phyloP scores from a whole-genome alignment of 2,888 invertebrate species.

The Brachylomia viminalis region DNA sequence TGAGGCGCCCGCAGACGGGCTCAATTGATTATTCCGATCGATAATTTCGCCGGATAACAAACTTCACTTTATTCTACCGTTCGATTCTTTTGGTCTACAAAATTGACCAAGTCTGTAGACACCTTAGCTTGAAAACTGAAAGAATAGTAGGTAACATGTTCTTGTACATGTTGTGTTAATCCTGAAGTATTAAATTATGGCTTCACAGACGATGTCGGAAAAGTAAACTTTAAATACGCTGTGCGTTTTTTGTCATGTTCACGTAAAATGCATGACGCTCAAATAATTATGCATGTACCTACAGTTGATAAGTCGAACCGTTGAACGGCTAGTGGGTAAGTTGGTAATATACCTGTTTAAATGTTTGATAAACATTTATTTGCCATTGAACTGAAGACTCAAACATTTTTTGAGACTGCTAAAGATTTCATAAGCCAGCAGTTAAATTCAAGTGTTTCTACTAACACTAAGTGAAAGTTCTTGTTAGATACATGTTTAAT shows the following conservation, averaged over 20 bases:
- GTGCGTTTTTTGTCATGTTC: constrained; percentile 43
- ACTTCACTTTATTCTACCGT: constrained; percentile 4
- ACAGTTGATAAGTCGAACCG: constrained; percentile 53
- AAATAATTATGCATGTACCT: constrained; percentile 37
- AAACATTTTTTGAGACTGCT: neutral
- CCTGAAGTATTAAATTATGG: constrained; percentile 34
- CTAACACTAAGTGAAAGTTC: neutral
- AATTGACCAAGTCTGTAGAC: constrained; percentile 6
- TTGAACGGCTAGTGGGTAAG: constrained; percentile 22
- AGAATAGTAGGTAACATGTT: constrained; percentile 9
- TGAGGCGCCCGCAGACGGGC: constrained; percentile 44
- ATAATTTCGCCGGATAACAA: constrained; percentile 17
- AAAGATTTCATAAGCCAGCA: neutral
- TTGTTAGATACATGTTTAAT: neutral
- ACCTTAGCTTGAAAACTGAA: neutral
- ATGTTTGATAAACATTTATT: constrained; percentile 7
- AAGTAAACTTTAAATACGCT: constrained; percentile 45
- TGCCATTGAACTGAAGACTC: neutral
- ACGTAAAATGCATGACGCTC: constrained; percentile 41
- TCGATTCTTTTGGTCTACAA: neutral
- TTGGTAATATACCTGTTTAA: constrained; percentile 1
- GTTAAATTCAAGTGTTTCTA: constrained; percentile 5
- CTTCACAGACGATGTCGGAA: constrained; percentile 29
- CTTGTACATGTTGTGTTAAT: constrained; percentile 26
- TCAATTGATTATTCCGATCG: constrained; percentile 42